Evolutionary conservation across 1,140 invertebrate genomes (phyloP), one percentile per base, ranked within the genome.

Genomic region (Augochlora pura): DNA sequence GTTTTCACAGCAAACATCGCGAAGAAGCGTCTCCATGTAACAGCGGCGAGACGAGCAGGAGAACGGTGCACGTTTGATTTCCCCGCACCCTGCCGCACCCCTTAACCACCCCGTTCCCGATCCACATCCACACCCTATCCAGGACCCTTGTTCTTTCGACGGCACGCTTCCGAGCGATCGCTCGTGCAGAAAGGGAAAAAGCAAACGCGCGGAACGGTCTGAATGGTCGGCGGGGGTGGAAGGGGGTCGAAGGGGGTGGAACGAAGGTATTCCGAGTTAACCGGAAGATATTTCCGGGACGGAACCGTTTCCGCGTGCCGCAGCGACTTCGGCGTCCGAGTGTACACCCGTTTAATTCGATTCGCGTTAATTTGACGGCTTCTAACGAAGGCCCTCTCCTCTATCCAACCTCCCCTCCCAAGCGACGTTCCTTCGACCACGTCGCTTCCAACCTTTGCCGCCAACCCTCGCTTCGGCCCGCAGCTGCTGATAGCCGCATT

Each of bases 281-380:
- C 46, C 60, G 49, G 60, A 57, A 64, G 76, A 78, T 49, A 79
- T 74, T 74, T 79, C 74, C 71, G 62, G 16, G 63, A 21, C 38
- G 46, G 57, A 79, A 66, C 77, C 39, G 46, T 80, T 77, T n/a
- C 68, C 46, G 52, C 59, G 68, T 68, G 83, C 77, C 76, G 70
- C 57, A 66, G 76, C 78, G 76, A 86, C 69, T 70, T 82, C 70
- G 72, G 42, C 52, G 82, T 52, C 68, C 21, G 59, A 80, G 62
- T 80, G 84, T 79, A 73, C 54, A 82, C 77, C 64, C 63, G 70
- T 80, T 87, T 86, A 86, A 89, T 88, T 89, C 73, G 81, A 88
- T 88, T 85, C 79, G 68, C 77, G 86, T 88, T 88, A 88, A 88
- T 88, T 52, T 88, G 86, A 89, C 83, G 84, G 82, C 73, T 87